Evolutionary conservation across 2,113 vertebrate genomes (phyloP), one percentile per base, ranked within the genome.

Genomic region (Callopanchax toddi): DNA sequence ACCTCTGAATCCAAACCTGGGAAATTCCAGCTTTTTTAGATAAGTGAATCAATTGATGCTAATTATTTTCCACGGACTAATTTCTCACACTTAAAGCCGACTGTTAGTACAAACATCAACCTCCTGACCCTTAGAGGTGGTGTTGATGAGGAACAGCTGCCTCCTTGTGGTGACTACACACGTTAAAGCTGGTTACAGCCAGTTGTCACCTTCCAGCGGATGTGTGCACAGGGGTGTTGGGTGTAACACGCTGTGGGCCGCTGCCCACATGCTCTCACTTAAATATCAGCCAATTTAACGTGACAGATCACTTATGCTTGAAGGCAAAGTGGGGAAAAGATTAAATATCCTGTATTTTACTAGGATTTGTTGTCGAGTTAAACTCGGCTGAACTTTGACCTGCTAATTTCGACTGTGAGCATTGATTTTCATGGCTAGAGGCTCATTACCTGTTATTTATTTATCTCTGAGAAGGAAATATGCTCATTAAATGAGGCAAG

Each of bases 231-330:
- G 26, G 20, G 17, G 36, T 51, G 58, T 60, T 37, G 70, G 60
- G 65, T 76, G 62, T 29, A 61, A 32, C 55, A 25, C 37, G 76
- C 67, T 74, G 43, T 42, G 54, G 59, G 64, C 62, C 42, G 11
- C 42, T 42, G 44, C 48, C 46, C 37, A 55, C 67, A 50, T 29
- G 21, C 42, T 18, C 65, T 80, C 77, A 70, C 23, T 16, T 65
- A 79, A 79, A 79, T 72, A 78, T 57, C 69, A 85, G 54, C 29
- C 64, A 29, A 78, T 68, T 48, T 36, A 29, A 42, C 62, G 9
- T 81, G 85, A 76, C 74, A 68, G 43, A 75, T 34, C 52, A 42
- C 59, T n/a, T 6, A 15, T 48, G 20, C 68, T 71, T 2, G 4
- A 29, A 57, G 26, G 9, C 32, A 0, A 3, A 49, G 23, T 2